Conservation (phyloP, 2,113 vertebrate genomes). For the Parus major region DNA sequence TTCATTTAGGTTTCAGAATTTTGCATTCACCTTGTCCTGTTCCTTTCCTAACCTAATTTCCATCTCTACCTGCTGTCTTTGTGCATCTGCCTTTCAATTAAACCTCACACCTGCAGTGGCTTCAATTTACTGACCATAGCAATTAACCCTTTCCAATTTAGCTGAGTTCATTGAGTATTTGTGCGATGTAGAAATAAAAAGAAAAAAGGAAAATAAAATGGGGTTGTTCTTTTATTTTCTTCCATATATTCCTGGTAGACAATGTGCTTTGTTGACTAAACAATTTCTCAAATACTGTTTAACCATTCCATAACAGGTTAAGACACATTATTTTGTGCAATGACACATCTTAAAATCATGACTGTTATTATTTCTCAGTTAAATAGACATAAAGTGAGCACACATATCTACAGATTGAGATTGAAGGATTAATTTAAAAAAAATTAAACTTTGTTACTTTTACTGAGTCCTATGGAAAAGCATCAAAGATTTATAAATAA, state of each 20-base stretch:
- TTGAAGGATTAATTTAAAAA: background rate
- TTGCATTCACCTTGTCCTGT: background rate
- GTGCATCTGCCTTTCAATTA: slow-evolving; percentile 31
- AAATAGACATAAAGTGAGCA: background rate
- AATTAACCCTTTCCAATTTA: background rate
- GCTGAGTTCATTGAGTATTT: background rate
- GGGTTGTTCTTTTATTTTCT: background rate
- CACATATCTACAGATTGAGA: background rate
- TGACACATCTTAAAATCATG: background rate
- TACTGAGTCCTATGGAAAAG: background rate
- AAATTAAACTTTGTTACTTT: background rate
- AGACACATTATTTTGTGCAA: background rate
- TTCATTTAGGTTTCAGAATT: background rate
- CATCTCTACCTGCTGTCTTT: slow-evolving; percentile 17
- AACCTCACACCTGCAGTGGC: background rate
- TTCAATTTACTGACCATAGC: background rate
- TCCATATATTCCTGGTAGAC: background rate
- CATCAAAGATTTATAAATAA: background rate
- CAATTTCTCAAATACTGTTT: background rate
- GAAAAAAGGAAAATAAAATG: background rate
- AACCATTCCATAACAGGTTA: background rate
- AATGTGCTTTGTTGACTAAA: background rate
- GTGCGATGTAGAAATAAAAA: background rate
- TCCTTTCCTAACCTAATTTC: slow-evolving; percentile 25
- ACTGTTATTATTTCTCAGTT: background rate